A percentile compares a stretch with the other conserved stretches of the same genome.
phyloP scores from a whole-genome alignment of 2,797 vertebrate genomes.

The Eidolon dupreanum region DNA sequence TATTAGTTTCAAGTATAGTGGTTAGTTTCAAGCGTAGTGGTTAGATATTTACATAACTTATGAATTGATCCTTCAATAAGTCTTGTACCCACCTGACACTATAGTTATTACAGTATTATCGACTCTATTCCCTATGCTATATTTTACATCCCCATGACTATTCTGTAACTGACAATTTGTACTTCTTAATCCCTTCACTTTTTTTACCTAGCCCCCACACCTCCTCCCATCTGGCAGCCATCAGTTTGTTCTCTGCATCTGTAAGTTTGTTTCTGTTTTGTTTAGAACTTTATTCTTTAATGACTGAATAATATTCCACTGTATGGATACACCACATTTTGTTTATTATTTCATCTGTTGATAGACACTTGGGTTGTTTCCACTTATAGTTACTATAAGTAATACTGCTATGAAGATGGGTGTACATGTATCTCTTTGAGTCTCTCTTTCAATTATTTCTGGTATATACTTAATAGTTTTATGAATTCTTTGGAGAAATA shows the following conservation, averaged over 20 bases:
- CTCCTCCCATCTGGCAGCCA: background rate
- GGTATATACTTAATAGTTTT: background rate
- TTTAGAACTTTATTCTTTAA: background rate
- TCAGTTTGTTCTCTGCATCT: background rate
- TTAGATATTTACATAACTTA: background rate
- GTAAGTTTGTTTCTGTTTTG: background rate
- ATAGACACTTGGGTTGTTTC: background rate
- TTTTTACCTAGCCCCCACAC: background rate
- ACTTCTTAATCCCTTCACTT: background rate
- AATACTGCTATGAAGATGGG: background rate
- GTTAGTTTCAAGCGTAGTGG: background rate
- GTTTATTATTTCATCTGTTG: background rate
- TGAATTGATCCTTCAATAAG: background rate
- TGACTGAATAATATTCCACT: background rate
- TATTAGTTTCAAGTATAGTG: background rate
- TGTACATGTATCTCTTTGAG: background rate
- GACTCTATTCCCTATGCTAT: too few species aligned
- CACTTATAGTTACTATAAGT: background rate
- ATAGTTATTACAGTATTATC: background rate
- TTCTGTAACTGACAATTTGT: background rate
- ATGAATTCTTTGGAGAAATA: background rate
- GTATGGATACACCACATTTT: background rate
- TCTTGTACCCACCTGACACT: background rate
- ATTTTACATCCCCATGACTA: background rate
- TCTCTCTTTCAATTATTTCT: background rate